Conservation (phyloP, 2,888 invertebrate species). For the Lepidocyrtinus sp. region DNA sequence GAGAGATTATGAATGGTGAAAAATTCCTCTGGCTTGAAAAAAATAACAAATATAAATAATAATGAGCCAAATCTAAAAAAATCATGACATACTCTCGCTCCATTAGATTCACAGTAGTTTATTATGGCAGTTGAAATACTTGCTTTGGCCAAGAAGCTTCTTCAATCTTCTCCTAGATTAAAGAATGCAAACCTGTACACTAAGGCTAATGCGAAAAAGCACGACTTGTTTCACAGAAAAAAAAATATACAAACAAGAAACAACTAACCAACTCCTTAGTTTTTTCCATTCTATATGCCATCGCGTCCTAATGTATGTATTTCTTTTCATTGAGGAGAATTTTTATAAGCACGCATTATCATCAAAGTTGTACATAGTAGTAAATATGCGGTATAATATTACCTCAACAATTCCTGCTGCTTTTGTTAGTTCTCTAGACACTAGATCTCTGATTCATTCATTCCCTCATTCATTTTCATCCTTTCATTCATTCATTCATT, state of each 20-base stretch:
- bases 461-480: conserved; percentile 47
- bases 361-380: conserved; percentile 14
- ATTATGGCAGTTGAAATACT: conserved; percentile 47
- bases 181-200: conserved; percentile 26
- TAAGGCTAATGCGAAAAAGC: conserved; percentile 36
- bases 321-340: conserved; percentile 6
- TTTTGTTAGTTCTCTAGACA: conserved; percentile 25
- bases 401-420: conserved; percentile 26
- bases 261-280: conserved; percentile 10
- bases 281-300: conserved; percentile 5
- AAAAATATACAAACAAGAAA: conserved; percentile 10
- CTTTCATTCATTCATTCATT: conserved; percentile 12
- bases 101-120: conserved; percentile 34
- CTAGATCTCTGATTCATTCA: conserved; percentile 50
- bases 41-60: conserved; percentile 7
- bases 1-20: not conserved
- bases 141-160: conserved; percentile 36
- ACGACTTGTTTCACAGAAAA: conserved; percentile 24
- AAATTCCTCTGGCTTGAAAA: not conserved
- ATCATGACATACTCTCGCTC: conserved; percentile 45
- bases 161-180: not conserved
- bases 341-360: conserved; percentile 7
- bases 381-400: conserved; percentile 20
- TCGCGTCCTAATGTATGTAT: not conserved
- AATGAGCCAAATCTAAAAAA: conserved; percentile 28